Base-by-base conservation (phyloP, 2,113 vertebrate species). In the Toxotes jaculatrix region DNA sequence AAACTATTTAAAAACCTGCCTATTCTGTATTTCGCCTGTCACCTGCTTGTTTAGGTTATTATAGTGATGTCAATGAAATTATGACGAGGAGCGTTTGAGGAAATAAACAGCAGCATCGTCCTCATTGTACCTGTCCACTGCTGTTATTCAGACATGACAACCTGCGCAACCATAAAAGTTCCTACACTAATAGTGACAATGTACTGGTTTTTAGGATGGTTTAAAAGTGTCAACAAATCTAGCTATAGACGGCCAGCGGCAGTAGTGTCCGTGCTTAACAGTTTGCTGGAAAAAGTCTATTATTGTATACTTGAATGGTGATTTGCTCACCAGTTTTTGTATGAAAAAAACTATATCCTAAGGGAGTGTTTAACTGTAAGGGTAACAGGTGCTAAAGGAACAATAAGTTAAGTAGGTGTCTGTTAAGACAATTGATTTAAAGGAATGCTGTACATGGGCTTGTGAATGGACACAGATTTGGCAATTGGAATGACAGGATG, bases 401-500 rank as follows among this genome's bases (percentile, higher is more conserved):
- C 51, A 65, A 36, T 71, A 8, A n/a, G 19, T 55, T n/a, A 9
- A 64, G 10, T 12, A 43, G 10, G 34, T 66, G 16, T 67, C 40
- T 68, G 38, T 34, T 31, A 80, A 43, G 6, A 57, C 63, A 57
- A 42, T 51, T 67, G 27, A 61, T 86, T 74, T 61, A 69, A 74
- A 71, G 42, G 4, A 61, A 77, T 55, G 43, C 1, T 0, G 53
- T 51, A 43, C 38, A 53, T 12, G 60, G 49, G 65, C 13, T 76
- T 56, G 67, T 76, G 59, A 55, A 57, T 42, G n/a, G 72, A 59
- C 14, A 59, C 27, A 84, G 34, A 72, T 78, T 36, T 67, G 67
- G 23, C 68, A 88, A 45, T 40, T 80, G 63, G 42, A 62, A 75
- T 75, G 80, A 81, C 31, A 51, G 49, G 49, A 43, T 61, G 55